A percentile compares a stretch with the other conserved stretches of the same genome.
Conservation (phyloP, 2,797 vertebrate species). For the Alca torda region DNA sequence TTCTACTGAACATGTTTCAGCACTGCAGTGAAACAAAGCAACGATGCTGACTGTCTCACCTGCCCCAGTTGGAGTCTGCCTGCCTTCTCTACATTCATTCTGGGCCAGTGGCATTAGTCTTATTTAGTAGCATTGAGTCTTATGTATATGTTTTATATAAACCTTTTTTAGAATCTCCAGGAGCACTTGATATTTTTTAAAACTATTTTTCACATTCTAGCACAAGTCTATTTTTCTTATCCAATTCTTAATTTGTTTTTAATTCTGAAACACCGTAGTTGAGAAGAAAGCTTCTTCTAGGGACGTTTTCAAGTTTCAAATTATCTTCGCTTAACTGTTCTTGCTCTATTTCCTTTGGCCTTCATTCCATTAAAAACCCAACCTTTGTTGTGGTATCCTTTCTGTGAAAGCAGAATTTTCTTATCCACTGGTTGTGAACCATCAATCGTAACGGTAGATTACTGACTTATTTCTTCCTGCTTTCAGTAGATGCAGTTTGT, state of each 20-base stretch:
- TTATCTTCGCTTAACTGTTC: not conserved
- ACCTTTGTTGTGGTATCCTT: not conserved
- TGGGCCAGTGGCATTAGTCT: not conserved
- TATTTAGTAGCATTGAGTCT: not conserved
- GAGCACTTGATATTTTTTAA: not conserved
- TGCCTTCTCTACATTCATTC: not conserved
- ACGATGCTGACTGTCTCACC: not conserved
- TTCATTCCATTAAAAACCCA: not conserved
- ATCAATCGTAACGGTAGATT: not conserved
- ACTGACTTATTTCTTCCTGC: not conserved
- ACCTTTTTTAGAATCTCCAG: not conserved
- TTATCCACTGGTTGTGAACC: not conserved
- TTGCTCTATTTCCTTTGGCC: not conserved
- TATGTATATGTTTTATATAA: not conserved
- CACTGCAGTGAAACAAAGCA: not conserved
- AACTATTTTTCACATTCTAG: not conserved
- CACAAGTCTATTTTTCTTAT: not conserved
- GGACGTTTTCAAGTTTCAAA: not conserved
- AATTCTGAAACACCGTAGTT: not conserved
- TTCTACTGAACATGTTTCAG: not conserved
- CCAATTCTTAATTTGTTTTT: not conserved
- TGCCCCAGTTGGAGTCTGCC: not conserved
- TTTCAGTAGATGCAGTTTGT: not conserved
- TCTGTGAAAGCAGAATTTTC: not conserved
- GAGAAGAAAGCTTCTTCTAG: not conserved